These are phyloP conservation scores for Drosophila ogumai DNA, from an alignment of 1,140 invertebrate species.

Conservation along the genomic window DNA sequence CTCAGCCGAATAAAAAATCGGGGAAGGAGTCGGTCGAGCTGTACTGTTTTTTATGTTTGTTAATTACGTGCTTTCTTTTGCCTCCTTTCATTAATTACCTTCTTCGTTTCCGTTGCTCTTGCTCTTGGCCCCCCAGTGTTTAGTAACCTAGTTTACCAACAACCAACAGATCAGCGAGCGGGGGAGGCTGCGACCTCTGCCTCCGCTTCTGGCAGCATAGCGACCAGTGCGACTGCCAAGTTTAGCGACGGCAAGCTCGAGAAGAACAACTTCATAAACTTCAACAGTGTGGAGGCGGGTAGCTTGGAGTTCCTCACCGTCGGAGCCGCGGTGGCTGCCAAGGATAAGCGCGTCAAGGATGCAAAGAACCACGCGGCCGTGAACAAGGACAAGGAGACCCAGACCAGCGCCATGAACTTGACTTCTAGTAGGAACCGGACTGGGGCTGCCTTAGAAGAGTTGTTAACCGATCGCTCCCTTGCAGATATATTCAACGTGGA, in stretches of 20 bases:
- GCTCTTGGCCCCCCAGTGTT: constrained; percentile 47
- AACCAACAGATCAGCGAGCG: constrained; percentile 73
- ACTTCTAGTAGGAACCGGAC: constrained; percentile 51
- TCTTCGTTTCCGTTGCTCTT: constrained; percentile 19
- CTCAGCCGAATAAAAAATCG: background rate
- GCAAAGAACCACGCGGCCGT: constrained; percentile 87
- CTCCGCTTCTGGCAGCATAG: constrained; percentile 1
- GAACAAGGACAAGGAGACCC: constrained; percentile 76
- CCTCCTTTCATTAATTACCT: constrained; percentile 41
- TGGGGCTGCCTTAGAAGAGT: background rate
- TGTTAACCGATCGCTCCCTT: background rate
- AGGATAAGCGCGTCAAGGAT: constrained; percentile 93
- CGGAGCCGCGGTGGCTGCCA: constrained; percentile 92
- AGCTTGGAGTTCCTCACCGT: constrained; percentile 87
- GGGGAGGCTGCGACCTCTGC: constrained; percentile 34
- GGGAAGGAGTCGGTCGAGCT: background rate
- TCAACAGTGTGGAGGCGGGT: constrained; percentile 58
- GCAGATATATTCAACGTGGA: constrained; percentile 74
- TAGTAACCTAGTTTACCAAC: constrained; percentile 79
- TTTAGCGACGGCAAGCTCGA: constrained; percentile 55
- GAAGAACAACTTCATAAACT: constrained; percentile 58
- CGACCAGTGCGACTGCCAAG: constrained; percentile 19
- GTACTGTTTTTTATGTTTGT: background rate
- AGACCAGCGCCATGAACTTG: constrained; percentile 54
- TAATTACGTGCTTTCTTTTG: constrained; percentile 10